Evolutionary conservation across 1,140 invertebrate species (phyloP).

Genomic region (Lepidostoma basale): DNA sequence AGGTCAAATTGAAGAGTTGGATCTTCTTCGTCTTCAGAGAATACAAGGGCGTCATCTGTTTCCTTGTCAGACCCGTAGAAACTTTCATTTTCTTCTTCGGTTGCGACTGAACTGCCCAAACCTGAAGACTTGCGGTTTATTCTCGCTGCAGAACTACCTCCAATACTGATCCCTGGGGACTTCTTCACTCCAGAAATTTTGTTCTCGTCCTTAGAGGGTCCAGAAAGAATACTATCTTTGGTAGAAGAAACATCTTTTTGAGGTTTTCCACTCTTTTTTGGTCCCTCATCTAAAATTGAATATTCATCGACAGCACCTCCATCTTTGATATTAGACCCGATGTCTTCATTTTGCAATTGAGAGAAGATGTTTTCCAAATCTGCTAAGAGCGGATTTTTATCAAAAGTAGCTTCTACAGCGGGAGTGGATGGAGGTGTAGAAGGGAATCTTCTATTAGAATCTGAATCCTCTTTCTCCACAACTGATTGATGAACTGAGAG

Average conservation of each 20-base stretch:
- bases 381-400: slow-evolving; percentile 29
- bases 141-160: slow-evolving; percentile 34
- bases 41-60: slow-evolving; percentile 69
- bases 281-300: slow-evolving; percentile 50
- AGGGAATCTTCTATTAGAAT: neutral
- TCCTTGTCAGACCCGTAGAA: slow-evolving; percentile 71
- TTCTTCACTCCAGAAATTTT: slow-evolving; percentile 46
- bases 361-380: slow-evolving; percentile 37
- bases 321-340: slow-evolving; percentile 48
- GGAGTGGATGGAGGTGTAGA: slow-evolving; percentile 41
- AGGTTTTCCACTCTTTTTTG: neutral
- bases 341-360: slow-evolving; percentile 42
- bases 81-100: slow-evolving; percentile 57
- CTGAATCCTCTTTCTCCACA: neutral
- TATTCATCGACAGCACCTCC: slow-evolving; percentile 51
- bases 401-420: slow-evolving; percentile 5
- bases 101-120: slow-evolving; percentile 51
- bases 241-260: neutral
- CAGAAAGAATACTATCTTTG: neutral
- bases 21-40: slow-evolving; percentile 67
- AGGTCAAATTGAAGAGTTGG: slow-evolving; percentile 52
- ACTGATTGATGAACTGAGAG: slow-evolving; percentile 32
- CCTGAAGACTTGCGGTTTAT: slow-evolving; percentile 48
- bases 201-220: neutral
- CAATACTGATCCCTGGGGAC: slow-evolving; percentile 29